These are phyloP conservation scores for Sipha maydis DNA, from an alignment of 2,888 invertebrate species.

Conservation along the genomic window DNA sequence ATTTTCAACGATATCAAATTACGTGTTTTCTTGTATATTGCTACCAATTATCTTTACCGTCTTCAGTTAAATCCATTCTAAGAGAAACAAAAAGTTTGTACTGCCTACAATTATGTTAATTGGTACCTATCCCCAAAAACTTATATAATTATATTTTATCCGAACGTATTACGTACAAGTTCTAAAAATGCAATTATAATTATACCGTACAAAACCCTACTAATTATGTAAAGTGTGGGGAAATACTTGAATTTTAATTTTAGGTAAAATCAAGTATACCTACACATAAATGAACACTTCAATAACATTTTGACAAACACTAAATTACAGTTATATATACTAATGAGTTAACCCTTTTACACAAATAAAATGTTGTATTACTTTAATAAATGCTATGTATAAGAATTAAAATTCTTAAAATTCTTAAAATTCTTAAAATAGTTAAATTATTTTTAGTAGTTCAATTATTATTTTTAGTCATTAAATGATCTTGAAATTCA, in stretches of 20 bases:
- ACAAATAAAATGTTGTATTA: background rate
- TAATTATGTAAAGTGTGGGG: constrained; percentile 21
- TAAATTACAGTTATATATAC: background rate
- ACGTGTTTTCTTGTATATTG: background rate
- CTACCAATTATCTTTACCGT: background rate
- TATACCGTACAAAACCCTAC: constrained; percentile 13
- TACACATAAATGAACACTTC: background rate
- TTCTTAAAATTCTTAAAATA: no score
- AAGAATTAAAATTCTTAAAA: background rate
- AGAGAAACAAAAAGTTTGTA: constrained; percentile 37
- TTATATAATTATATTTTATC: constrained; percentile 31
- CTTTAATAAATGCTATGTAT: background rate
- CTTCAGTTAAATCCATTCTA: constrained; percentile 16
- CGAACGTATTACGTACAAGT: constrained; percentile 20
- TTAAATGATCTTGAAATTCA: no score
- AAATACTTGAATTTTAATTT: constrained; percentile 32
- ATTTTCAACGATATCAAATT: constrained; percentile 2
- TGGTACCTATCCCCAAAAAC: constrained; percentile 17
- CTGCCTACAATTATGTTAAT: constrained; percentile 37
- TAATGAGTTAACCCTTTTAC: background rate
- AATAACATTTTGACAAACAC: constrained; percentile 4
- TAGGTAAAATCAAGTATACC: background rate
- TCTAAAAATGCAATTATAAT: constrained; percentile 24
- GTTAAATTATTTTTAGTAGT: background rate
- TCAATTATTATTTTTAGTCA: no score